Evolutionary conservation across 2,888 invertebrate species (phyloP).

Genomic region (Caenorhabditis drosophilae): DNA sequence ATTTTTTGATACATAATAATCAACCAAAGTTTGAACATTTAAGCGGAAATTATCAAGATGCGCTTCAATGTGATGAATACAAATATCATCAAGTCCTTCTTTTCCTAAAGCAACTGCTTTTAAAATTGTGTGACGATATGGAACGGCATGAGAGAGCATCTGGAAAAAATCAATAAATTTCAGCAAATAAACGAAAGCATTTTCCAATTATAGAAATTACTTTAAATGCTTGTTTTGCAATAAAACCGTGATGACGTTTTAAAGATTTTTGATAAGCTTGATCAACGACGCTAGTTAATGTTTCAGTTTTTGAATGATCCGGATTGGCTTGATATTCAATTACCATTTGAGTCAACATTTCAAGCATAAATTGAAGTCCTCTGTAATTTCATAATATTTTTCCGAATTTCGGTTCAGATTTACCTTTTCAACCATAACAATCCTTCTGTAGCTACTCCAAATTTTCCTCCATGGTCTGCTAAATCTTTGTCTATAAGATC

Average conservation of each 20-base stretch:
- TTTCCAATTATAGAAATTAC: conserved; percentile 26
- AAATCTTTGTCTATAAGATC: conserved; percentile 64
- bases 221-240: conserved; percentile 65
- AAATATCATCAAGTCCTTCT: conserved; percentile 63
- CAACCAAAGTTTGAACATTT: conserved; percentile 62
- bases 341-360: conserved; percentile 59
- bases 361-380: conserved; percentile 68
- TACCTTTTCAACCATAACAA: conserved; percentile 67
- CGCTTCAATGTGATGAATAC: conserved; percentile 62
- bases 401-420: conserved; percentile 11
- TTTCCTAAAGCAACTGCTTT: conserved; percentile 65
- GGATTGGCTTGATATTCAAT: conserved; percentile 44
- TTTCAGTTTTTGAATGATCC: conserved; percentile 54
- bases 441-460: conserved; percentile 66
- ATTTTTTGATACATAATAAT: conserved; percentile 57
- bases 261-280: conserved; percentile 61
- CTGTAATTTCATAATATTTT: conserved; percentile 28
- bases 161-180: too few species aligned
- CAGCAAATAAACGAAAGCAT: too few species aligned
- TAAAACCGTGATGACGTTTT: conserved; percentile 65
- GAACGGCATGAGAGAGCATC: conserved; percentile 64
- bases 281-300: conserved; percentile 48
- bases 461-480: conserved; percentile 56
- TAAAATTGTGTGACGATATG: conserved; percentile 61
- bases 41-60: conserved; percentile 64